Conservation (phyloP, 2,797 vertebrate species). For the Gastrophryne carolinensis region DNA sequence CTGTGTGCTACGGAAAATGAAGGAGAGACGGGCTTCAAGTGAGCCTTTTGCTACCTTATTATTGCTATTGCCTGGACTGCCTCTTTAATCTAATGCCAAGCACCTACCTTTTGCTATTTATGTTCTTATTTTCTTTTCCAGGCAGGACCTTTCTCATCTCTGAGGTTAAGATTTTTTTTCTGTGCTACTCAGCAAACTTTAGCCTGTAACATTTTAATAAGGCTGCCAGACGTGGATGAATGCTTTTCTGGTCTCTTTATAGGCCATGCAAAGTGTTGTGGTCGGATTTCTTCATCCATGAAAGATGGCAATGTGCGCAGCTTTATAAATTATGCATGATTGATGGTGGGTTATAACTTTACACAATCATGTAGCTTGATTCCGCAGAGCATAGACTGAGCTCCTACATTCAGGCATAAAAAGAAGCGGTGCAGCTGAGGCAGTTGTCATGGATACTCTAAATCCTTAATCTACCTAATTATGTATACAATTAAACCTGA, state of each 20-base stretch:
- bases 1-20: too few species aligned
- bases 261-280: conserved; percentile 39
- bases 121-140: conserved; percentile 16
- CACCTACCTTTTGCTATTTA: too few species aligned
- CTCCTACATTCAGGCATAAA: conserved; percentile 18
- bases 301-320: conserved; percentile 41
- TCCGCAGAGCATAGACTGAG: conserved; percentile 13
- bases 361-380: conserved; percentile 40
- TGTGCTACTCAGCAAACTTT: conserved; percentile 19
- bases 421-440: not conserved
- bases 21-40: too few species aligned
- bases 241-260: conserved; percentile 16
- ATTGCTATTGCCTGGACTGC: too few species aligned
- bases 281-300: conserved; percentile 37
- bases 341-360: conserved; percentile 41
- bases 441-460: conserved; percentile 20
- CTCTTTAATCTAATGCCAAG: too few species aligned
- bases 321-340: conserved; percentile 47
- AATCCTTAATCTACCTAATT: conserved; percentile 20
- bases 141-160: not conserved
- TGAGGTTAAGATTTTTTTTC: not conserved
- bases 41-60: too few species aligned
- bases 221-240: conserved; percentile 38
- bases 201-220: conserved; percentile 39
- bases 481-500: conserved; percentile 4